Percentiles rank a stretch among this genome's conserved stretches.
phyloP scores from a whole-genome alignment of 2,113 vertebrate species.

The Ochotona curzoniae region DNA sequence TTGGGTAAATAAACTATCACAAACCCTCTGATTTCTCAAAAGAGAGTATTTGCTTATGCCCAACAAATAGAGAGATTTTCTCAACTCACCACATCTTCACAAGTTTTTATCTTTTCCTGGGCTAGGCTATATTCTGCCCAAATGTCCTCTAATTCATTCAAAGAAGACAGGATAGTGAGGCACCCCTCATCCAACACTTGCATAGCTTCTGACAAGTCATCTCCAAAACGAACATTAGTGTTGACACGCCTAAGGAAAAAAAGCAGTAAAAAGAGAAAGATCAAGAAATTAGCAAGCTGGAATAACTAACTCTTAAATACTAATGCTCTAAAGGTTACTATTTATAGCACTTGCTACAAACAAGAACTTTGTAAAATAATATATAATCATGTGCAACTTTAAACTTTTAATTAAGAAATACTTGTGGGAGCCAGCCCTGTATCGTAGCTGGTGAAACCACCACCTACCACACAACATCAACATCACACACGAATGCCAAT shows the following conservation, averaged over 20 bases:
- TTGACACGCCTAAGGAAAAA: slow-evolving; percentile 71
- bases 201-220: slow-evolving; percentile 86
- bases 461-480: no score
- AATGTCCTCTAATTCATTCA: slow-evolving; percentile 83
- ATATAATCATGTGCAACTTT: slow-evolving; percentile 36
- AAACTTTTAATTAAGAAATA: background rate
- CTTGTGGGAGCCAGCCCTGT: background rate
- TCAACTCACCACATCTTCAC: slow-evolving; percentile 81
- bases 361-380: slow-evolving; percentile 33
- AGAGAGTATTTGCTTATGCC: background rate
- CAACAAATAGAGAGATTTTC: slow-evolving; percentile 42
- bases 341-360: slow-evolving; percentile 31
- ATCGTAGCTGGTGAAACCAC: no score
- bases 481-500: no score
- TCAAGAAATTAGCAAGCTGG: slow-evolving; percentile 16
- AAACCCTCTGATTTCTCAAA: slow-evolving; percentile 39
- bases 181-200: slow-evolving; percentile 78
- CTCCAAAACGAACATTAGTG: slow-evolving; percentile 67
- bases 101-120: slow-evolving; percentile 84
- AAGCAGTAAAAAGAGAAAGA: background rate
- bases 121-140: slow-evolving; percentile 84
- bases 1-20: slow-evolving; percentile 30
- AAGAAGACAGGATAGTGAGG: slow-evolving; percentile 76
- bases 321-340: slow-evolving; percentile 32
- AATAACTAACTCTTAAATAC: slow-evolving; percentile 50